Conservation (phyloP, 2,797 vertebrate species). For the Fistularia commersonii region DNA sequence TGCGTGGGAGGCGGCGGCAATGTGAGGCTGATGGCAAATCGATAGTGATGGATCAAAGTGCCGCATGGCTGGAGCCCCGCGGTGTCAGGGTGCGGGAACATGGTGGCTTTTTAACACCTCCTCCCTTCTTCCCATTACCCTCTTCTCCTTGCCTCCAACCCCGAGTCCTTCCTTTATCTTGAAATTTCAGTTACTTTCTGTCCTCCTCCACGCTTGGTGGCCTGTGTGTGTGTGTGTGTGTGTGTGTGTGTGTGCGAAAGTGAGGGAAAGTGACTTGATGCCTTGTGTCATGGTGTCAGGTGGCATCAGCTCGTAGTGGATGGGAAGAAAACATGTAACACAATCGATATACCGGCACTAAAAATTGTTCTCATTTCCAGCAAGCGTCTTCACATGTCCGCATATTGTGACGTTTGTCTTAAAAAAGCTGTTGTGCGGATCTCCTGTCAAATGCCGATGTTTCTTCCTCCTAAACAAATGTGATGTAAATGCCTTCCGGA, state of each 20-base stretch:
- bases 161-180: conserved; percentile 23
- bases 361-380: conserved; percentile 25
- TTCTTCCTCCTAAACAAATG: no score
- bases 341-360: conserved; percentile 35
- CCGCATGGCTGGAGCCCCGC: conserved; percentile 52
- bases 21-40: conserved; percentile 67
- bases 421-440: no score
- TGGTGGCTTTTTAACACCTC: conserved; percentile 34
- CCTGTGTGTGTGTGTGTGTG: conserved; percentile 2
- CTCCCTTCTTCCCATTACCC: conserved; percentile 39
- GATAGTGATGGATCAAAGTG: conserved; percentile 74
- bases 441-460: no score
- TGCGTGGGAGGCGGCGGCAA: conserved; percentile 51
- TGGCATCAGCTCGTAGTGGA: conserved; percentile 32
- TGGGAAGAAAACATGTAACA: conserved; percentile 35
- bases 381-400: not conserved
- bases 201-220: conserved; percentile 7
- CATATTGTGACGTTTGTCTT: no score
- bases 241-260: not conserved
- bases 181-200: conserved; percentile 17
- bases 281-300: conserved; percentile 43
- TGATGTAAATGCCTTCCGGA: conserved; percentile 5
- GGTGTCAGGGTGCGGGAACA: conserved; percentile 48
- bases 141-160: conserved; percentile 17
- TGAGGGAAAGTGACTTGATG: conserved; percentile 20